phyloP scores from a whole-genome alignment of 2,797 vertebrate species.

The Babyrousa celebensis region DNA sequence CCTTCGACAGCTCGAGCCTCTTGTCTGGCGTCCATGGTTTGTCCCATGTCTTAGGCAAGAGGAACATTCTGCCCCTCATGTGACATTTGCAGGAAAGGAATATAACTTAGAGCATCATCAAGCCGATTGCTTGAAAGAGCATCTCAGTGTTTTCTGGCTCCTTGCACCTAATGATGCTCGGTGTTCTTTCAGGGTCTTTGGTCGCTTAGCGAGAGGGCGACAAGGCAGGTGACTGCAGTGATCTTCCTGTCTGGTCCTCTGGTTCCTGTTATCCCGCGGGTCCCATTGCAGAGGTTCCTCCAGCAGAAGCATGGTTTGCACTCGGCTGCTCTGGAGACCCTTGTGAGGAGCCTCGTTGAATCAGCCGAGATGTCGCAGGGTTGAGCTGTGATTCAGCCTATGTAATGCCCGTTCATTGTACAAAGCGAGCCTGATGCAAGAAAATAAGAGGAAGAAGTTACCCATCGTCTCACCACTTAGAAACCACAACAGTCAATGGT shows the following conservation, averaged over 20 bases:
- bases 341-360: not conserved
- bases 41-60: not conserved
- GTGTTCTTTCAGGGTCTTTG: not conserved
- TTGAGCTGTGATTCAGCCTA: not conserved
- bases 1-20: not conserved
- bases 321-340: not conserved
- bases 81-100: not conserved
- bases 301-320: not conserved
- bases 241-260: not conserved
- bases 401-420: not conserved
- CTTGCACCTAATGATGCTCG: not conserved
- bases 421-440: not conserved
- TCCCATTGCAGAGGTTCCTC: not conserved
- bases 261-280: not conserved
- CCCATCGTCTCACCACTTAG: not conserved
- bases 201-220: not conserved
- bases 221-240: rapidly evolving
- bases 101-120: not conserved
- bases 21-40: not conserved
- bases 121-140: not conserved
- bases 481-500: not conserved
- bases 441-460: not conserved
- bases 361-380: not conserved
- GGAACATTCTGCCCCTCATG: not conserved
- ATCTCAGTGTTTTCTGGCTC: not conserved